A percentile compares a stretch with the other conserved stretches of the same genome.
Conservation (phyloP, 2,888 invertebrate genomes). For the Conus canariensis region DNA sequence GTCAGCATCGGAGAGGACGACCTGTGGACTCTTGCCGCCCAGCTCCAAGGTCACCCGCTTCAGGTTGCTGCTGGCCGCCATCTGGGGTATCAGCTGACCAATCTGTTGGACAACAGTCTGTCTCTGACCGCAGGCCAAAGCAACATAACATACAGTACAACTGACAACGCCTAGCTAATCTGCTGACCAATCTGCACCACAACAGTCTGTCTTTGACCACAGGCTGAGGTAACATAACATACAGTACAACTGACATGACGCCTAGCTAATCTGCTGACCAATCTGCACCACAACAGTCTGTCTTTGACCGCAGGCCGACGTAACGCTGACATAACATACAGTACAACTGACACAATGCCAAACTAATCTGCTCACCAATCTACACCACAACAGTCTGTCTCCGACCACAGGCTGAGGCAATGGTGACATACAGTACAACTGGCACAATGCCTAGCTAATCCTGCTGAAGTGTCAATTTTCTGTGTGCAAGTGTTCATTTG, state of each 20-base stretch:
- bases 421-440: not conserved
- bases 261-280: no score
- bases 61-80: constrained; percentile 86
- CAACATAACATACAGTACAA: not conserved
- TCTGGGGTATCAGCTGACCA: constrained; percentile 90
- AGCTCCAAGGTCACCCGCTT: constrained; percentile 94
- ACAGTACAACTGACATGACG: not conserved
- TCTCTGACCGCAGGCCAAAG: not conserved
- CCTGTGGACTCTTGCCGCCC: constrained; percentile 96
- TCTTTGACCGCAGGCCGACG: not conserved
- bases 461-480: no score
- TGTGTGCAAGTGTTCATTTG: no score
- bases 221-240: not conserved
- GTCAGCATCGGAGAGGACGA: constrained; percentile 91
- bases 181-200: no score
- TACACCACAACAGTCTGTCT: no score
- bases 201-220: not conserved
- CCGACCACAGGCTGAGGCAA: not conserved
- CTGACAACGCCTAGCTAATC: no score
- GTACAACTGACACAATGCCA: not conserved
- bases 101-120: constrained; percentile 81
- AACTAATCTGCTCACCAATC: no score
- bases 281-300: no score
- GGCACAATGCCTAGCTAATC: no score
- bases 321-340: not conserved